Conservation (phyloP, 2,888 invertebrate species). For the Melanargia galathea region DNA sequence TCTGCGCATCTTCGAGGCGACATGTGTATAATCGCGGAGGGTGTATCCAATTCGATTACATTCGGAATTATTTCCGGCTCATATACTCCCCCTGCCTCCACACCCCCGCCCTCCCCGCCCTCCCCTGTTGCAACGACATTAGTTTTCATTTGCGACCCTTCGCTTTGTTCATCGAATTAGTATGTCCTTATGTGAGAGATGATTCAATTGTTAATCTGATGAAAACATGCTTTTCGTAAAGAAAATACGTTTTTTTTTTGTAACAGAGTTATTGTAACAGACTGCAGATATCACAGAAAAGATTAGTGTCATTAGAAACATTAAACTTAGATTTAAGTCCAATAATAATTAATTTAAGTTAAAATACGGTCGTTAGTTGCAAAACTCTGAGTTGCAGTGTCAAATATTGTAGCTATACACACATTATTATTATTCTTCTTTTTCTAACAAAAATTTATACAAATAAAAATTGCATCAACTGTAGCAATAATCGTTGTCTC, state of each 20-base stretch:
- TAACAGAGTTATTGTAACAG: not conserved
- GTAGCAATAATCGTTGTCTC: too few species aligned
- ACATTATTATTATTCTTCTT: too few species aligned
- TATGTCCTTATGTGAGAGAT: constrained; percentile 24
- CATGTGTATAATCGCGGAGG: constrained; percentile 41
- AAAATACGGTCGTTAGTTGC: too few species aligned
- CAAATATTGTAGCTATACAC: too few species aligned
- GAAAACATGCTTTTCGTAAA: constrained; percentile 5
- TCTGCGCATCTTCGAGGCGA: constrained; percentile 39
- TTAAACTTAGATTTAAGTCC: too few species aligned
- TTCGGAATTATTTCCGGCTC: constrained; percentile 60
- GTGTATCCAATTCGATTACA: constrained; percentile 70
- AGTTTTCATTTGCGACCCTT: constrained; percentile 70
- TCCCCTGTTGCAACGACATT: constrained; percentile 56
- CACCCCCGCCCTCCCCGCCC: constrained; percentile 24
- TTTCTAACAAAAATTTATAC: too few species aligned
- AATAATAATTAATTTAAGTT: too few species aligned
- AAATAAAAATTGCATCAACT: too few species aligned
- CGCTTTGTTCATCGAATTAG: constrained; percentile 36
- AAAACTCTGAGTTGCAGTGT: too few species aligned
- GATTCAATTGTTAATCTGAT: constrained; percentile 11
- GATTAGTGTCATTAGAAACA: too few species aligned
- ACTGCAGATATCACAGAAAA: too few species aligned
- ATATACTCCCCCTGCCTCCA: constrained; percentile 44
- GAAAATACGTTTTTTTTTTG: not conserved